Evolutionary conservation across 1,140 invertebrate genomes (phyloP), one percentile per base, ranked within the genome.

Genomic region (Musca vetustissima): DNA sequence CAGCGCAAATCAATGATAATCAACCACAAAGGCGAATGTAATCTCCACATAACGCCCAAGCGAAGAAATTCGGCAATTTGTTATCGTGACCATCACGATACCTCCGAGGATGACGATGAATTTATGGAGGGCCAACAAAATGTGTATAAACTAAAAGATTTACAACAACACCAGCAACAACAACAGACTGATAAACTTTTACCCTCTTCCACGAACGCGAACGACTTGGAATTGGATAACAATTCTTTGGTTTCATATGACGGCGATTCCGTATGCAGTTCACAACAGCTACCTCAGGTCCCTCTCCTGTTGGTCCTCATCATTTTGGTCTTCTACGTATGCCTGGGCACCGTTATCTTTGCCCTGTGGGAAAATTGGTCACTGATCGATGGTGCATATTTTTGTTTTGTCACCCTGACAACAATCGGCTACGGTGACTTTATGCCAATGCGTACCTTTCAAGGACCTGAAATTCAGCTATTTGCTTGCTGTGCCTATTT

Each of bases 401-500:
- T 94, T 81, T 94, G 93, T 78, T 95, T 95, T 80, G 92, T 94
- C 32, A 93, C 93, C 0, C 85, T 95, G 61, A 90, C 92, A 0
- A 95, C 93, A 0, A 94, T 95, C 52, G 93, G 93, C 15, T 93
- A 95, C 70, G 92, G 92, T 4, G 93, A 95, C 75, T 89, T 92
- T 72, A 88, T 93, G 19, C 92, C 92, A 3, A 83, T 85, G 4
- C 88, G 90, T 49, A 87, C 85, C 21, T 86, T 87, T 2, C 87
- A 86, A 73, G 87, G 85, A 57, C 86, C 87, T 73, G 87, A 89
- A 69, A 72, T 89, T 24, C 92, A 94, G 80, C 85, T 95, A 69
- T 89, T 95, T 28, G 90, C 91, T 13, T 94, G 92, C 81, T 94
- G 93, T 78, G 85, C 93, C 1, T 97, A 96, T 81, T 81, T 97